Evolutionary conservation across 2,888 invertebrate species (phyloP), one percentile per base, ranked within the genome.

Genomic region (Drosophila multiciliata): DNA sequence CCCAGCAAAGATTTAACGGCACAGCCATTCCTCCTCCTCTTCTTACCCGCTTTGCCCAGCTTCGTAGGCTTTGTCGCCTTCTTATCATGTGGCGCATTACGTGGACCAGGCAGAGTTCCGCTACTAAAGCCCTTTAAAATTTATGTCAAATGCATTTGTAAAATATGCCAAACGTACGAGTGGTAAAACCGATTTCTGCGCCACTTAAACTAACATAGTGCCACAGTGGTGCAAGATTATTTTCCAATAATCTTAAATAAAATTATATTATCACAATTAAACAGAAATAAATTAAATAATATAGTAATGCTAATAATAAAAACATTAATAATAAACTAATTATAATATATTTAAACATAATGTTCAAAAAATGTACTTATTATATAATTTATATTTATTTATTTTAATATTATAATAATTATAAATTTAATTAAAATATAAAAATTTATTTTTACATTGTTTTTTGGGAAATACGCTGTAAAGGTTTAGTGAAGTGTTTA

Each of bases 141-240:
- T 90, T 87, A 87, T 88, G 81, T 90, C 89, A 90, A 90, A 87
- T 87, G 83, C 90, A 90, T 88, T 89, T 87, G 87, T 87, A 90
- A 87, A 87, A 87, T 90, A 87, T 86, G 81, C 89, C 89, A 87
- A 87, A 88, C 81, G 80, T 87, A 89, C 85, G 90, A 84, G 85
- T 82, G 77, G 73, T 67, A 77, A 84, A 75, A 77, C 85, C 85
- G 87, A 90, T 90, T 90, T 86, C 89, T 74, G 32, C 66, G 75
- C 87, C 83, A 87, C 74, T 81, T 83, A 77, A 84, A 82, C 72
- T 78, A 73, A 78, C 73, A 66, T 52, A 29, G 50, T 32, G 60
- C 33, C 45, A 85, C 89, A 84, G 85, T 85, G 89, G 62, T 35
- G 8, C 1, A 32, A 67, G 8, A 23, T 15, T 23, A 2, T 45